phyloP scores from a whole-genome alignment of 2,797 vertebrate genomes.

The Ctenopoma kingsleyae region DNA sequence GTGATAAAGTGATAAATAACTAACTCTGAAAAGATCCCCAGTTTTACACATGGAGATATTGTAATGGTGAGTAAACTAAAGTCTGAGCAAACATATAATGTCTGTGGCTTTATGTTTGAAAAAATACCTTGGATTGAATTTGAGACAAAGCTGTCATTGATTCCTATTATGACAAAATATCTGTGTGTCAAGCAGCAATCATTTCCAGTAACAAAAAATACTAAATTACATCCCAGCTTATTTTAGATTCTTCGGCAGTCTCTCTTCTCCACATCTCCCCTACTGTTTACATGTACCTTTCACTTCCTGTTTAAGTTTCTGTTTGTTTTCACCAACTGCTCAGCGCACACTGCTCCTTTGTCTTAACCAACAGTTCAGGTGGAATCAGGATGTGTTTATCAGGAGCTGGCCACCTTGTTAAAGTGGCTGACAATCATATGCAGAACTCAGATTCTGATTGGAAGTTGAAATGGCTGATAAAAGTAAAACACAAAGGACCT shows the following conservation, averaged over 20 bases:
- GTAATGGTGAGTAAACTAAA: no score
- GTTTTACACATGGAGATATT: no score
- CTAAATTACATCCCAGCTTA: neutral
- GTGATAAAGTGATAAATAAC: neutral
- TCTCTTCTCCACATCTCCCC: neutral
- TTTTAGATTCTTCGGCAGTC: neutral
- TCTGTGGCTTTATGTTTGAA: no score
- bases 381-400: constrained; percentile 39
- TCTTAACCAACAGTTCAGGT: constrained; percentile 54
- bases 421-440: neutral
- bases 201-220: neutral
- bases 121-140: neutral
- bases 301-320: neutral
- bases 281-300: constrained; percentile 29
- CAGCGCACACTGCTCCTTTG: neutral
- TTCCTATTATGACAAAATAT: neutral
- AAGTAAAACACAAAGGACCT: neutral
- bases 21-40: no score
- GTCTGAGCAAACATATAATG: neutral
- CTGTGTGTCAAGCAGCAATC: neutral
- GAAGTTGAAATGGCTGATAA: neutral
- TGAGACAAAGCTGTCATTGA: neutral
- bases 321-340: constrained; percentile 34
- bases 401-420: neutral
- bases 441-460: neutral